Percentiles rank a stretch among this genome's conserved stretches.
Conservation (phyloP, 2,888 invertebrate genomes). For the Anoplius nigerrimus region DNA sequence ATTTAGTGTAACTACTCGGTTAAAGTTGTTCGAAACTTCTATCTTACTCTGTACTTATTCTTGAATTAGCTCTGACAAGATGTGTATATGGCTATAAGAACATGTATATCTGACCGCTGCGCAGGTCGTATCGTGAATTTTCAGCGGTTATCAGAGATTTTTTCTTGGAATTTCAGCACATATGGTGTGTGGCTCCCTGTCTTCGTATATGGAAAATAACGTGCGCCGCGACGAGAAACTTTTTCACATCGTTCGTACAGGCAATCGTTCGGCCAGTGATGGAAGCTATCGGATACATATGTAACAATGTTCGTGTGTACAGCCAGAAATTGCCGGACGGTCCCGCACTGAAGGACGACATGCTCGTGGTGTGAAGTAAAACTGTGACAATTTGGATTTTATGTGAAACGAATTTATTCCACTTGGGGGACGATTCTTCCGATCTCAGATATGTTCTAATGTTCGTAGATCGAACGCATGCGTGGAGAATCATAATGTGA, state of each 20-base stretch:
- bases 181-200: conserved; percentile 84
- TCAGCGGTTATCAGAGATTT: background rate
- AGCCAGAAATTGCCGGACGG: conserved; percentile 77
- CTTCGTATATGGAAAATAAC: conserved; percentile 82
- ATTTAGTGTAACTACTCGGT: too few relatives aligned
- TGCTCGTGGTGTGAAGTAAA: conserved; percentile 59
- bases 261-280: conserved; percentile 81
- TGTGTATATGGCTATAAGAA: too few relatives aligned
- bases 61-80: too few relatives aligned
- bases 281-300: conserved; percentile 80
- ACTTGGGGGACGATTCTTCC: too few relatives aligned
- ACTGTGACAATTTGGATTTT: background rate
- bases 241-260: conserved; percentile 78
- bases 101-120: too few relatives aligned
- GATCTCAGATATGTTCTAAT: too few relatives aligned
- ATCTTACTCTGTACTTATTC: too few relatives aligned
- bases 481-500: too few relatives aligned
- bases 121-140: too few relatives aligned
- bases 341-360: conserved; percentile 73
- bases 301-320: conserved; percentile 79
- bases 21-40: too few relatives aligned
- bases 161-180: conserved; percentile 79
- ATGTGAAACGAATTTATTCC: too few relatives aligned
- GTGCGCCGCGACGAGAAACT: conserved; percentile 79
- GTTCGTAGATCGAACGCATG: too few relatives aligned